Base-by-base conservation (phyloP, 2,113 vertebrate species). In the Boleophthalmus pectinirostris region DNA sequence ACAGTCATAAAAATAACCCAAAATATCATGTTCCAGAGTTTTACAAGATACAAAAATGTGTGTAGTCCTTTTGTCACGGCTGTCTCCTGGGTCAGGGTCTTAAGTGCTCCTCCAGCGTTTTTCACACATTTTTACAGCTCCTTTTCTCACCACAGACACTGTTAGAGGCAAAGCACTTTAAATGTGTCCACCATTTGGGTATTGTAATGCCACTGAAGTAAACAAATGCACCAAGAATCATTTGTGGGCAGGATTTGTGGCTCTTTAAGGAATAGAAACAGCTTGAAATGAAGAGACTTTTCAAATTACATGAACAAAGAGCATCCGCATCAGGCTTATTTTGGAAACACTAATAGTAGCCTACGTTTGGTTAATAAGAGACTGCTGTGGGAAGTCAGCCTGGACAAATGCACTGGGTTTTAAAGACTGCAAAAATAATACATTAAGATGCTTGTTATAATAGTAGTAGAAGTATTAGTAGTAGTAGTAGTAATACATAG, bases 31-130 rank as follows among this genome's bases (percentile, higher is more conserved):
- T 43, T 43, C 38, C 38, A 43, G 38, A 10, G 38, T 8, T 43
- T 43, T 43, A 43, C 38, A 9, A 43, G 38, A 43, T 10, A 10
- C 38, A 10, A 8, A 8, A 43, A 43, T 1, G 74, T 69, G 79
- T 82, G 70, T 80, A 87, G 83, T 74, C 84, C 83, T 87, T 89
- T 88, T 89, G 89, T 84, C 85, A 81, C 83, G 29, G 12, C 33
- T 69, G 56, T 83, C 82, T 79, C 75, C 75, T 43, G 82, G 58
- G 75, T 54, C 73, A 8, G 7, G 4, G 16, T 18, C 72, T 66
- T 84, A 81, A 83, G 77, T 80, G 83, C 77, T 85, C 74, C 49
- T 45, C 57, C 23, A 38, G 35, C 70, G 45, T 76, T 75, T 18
- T 20, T 61, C 14, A 6, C 16, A 61, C 15, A 38, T 33, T 0